Percentiles rank a stretch among this genome's conserved stretches.
These are phyloP conservation scores for Ooceraea biroi DNA, from an alignment of 1,140 invertebrate genomes.

Conservation along the genomic window DNA sequence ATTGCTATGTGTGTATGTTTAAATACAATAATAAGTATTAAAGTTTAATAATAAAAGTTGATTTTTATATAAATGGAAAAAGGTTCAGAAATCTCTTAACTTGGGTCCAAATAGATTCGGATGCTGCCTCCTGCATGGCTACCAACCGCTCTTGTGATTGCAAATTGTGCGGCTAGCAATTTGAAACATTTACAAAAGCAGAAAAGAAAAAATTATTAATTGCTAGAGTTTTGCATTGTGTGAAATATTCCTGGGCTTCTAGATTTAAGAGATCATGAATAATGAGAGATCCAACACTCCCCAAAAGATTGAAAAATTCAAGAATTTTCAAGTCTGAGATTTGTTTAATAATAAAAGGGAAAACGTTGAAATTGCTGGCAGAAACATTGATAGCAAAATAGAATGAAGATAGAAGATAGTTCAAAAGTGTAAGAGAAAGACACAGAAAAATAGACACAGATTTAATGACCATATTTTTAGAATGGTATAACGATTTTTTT, in stretches of 20 bases:
- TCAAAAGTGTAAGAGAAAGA: slow-evolving; percentile 37
- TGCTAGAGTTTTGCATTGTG: background rate
- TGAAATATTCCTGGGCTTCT: background rate
- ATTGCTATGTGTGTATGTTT: too few relatives aligned
- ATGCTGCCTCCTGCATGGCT: too few relatives aligned
- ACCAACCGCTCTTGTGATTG: too few relatives aligned
- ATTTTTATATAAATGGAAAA: too few relatives aligned
- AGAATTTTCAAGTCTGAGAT: background rate
- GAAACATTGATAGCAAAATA: background rate
- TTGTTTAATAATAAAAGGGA: background rate
- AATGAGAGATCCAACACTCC: background rate
- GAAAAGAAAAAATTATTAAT: too few relatives aligned
- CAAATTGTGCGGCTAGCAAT: too few relatives aligned
- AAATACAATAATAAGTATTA: background rate
- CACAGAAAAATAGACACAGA: slow-evolving; percentile 34
- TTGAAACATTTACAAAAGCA: too few relatives aligned
- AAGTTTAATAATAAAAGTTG: background rate
- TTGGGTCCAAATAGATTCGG: too few relatives aligned
- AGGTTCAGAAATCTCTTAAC: too few relatives aligned
- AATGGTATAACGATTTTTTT: slow-evolving; percentile 3
- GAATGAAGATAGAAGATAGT: background rate
- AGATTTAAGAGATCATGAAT: background rate
- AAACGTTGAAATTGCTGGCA: background rate
- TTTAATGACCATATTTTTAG: slow-evolving; percentile 18
- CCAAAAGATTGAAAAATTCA: background rate